phyloP scores from a whole-genome alignment of 2,797 vertebrate genomes.

The Girardinus metallicus region DNA sequence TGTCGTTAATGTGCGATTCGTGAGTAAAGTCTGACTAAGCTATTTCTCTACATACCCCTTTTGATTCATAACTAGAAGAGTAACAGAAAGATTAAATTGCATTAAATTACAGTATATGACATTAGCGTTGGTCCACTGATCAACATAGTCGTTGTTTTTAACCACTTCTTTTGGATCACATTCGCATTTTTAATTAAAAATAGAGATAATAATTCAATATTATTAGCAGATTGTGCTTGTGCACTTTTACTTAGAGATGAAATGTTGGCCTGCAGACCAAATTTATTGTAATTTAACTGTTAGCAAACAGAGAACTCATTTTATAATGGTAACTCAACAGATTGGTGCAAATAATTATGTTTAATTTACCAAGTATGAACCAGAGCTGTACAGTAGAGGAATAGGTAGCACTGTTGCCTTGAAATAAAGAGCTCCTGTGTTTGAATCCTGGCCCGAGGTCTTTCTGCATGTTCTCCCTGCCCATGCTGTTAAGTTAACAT shows the following conservation, averaged over 20 bases:
- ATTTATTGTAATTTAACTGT: not conserved
- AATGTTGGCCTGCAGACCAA: not conserved
- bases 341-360: not conserved
- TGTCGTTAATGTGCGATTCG: not conserved
- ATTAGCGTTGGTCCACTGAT: not conserved
- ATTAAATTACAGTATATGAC: not conserved
- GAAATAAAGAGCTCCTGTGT: not conserved
- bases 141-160: not conserved
- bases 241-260: not conserved
- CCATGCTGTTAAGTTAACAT: not conserved
- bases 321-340: not conserved
- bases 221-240: not conserved
- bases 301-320: not conserved
- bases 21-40: not conserved
- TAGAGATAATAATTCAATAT: not conserved
- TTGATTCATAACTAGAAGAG: not conserved
- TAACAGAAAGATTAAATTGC: not conserved
- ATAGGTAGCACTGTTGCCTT: not conserved
- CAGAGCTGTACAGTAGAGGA: not conserved
- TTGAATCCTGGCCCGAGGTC: not conserved
- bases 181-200: not conserved
- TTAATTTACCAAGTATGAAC: not conserved
- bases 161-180: not conserved
- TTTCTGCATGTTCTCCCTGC: not conserved
- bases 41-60: not conserved